Evolutionary conservation across 2,888 invertebrate genomes (phyloP), one percentile per base, ranked within the genome.

Genomic region (Sphaeridia pumilis): DNA sequence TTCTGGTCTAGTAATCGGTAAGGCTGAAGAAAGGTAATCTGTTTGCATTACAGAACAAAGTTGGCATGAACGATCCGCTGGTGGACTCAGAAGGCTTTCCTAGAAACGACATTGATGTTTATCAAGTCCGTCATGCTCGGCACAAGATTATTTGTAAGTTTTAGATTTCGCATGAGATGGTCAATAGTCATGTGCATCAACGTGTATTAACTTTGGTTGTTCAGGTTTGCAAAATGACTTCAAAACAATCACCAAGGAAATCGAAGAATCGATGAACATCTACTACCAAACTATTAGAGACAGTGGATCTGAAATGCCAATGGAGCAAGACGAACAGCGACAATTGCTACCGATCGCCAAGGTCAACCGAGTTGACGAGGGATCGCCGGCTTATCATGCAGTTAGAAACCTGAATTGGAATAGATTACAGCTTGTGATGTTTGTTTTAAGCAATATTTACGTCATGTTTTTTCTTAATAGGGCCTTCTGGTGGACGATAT

Each of bases 71-170:
- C 4, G 90, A 86, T 3, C 73, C 85, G 2, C 36, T 53, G 36
- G 81, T 94, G 1, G 95, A 97, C 69, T 67, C 69, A 0, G 84
- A 92, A 65, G 93, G 88, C 0, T 97, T 76, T 71, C 95, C 95
- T 0, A 76, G 90, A 38, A 78, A 77, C 61, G 87, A 90, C 66
- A 83, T 97, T 58, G 93, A 97, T 70, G 81, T 94, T 0, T 87
- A 87, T 70, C 84, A 89, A 74, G 88, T 94, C 1, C 77, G 94
- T 49, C 82, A 84, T 68, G 87, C 93, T 0, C 78, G 95, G 44
- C 86, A 90, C 66, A 77, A 79, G 66, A 88, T 97, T 52, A 86
- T 87, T 67, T 88, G 93, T 87, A 75, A 77, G n/a, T n/a, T n/a
- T n/a, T n/a, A n/a, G n/a, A n/a, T n/a, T n/a, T n/a, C n/a, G n/a